phyloP scores from a whole-genome alignment of 2,888 invertebrate species.

The Amphipoea oculea region DNA sequence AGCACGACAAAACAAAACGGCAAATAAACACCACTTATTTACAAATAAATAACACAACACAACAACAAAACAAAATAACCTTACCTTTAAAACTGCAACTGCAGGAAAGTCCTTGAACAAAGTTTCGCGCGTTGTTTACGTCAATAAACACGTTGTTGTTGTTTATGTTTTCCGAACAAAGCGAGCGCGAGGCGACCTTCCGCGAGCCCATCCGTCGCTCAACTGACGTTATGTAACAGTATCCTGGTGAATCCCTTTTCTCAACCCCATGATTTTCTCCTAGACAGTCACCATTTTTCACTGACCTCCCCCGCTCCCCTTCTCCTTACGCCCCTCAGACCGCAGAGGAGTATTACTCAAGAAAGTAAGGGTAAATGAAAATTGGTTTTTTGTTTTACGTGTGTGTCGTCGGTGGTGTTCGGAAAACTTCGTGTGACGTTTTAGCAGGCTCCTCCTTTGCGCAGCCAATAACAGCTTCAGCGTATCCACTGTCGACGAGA shows the following conservation, averaged over 20 bases:
- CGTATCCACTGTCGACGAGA: constrained; percentile 68
- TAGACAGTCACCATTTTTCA: constrained; percentile 65
- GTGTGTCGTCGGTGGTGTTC: constrained; percentile 74
- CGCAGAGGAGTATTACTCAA: constrained; percentile 2
- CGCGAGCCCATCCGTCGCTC: constrained; percentile 76
- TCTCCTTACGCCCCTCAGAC: neutral
- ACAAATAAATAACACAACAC: constrained; percentile 48
- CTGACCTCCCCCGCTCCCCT: constrained; percentile 71
- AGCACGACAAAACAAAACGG: neutral
- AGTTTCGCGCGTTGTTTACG: constrained; percentile 84
- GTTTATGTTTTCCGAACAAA: constrained; percentile 81
- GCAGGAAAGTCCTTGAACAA: constrained; percentile 71
- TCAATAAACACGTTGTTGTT: constrained; percentile 88
- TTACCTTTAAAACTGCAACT: constrained; percentile 65
- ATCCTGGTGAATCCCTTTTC: constrained; percentile 83
- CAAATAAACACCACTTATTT: constrained; percentile 11
- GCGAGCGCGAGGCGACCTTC: constrained; percentile 75
- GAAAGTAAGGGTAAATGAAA: constrained; percentile 65
- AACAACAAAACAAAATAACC: constrained; percentile 54
- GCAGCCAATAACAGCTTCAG: constrained; percentile 71
- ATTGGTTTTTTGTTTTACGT: constrained; percentile 67
- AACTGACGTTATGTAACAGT: constrained; percentile 88
- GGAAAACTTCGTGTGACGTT: constrained; percentile 79
- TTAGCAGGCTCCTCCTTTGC: constrained; percentile 81
- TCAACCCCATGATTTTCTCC: constrained; percentile 79